Conservation (phyloP, 2,797 vertebrate species). For the Taenioides sp. region DNA sequence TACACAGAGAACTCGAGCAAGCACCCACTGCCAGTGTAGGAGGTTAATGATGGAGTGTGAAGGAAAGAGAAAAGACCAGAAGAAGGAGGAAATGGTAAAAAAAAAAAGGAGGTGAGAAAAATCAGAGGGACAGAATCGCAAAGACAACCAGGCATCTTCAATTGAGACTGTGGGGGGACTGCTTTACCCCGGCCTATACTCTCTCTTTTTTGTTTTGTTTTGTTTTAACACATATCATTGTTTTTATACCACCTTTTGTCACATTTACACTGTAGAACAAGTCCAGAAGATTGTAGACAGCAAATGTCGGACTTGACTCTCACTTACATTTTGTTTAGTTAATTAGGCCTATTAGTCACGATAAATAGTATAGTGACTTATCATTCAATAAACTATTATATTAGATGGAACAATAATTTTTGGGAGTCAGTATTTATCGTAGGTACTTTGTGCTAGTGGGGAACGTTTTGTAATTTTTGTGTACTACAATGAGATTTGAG, state of each 20-base stretch:
- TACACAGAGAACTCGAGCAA: constrained; percentile 65
- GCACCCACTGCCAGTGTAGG: constrained; percentile 73
- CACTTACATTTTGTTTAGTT: neutral
- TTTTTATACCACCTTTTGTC: neutral
- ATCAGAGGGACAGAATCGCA: constrained; percentile 19
- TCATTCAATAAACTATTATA: no score
- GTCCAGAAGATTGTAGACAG: no score
- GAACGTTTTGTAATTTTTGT: no score
- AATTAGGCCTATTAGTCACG: no score
- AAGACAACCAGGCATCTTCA: constrained; percentile 4
- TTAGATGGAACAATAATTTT: no score
- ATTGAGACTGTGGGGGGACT: constrained; percentile 3
- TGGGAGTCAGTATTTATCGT: no score
- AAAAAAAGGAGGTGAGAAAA: constrained; percentile 17
- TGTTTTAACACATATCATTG: neutral
- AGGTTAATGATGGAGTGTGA: constrained; percentile 75
- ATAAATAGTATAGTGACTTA: no score
- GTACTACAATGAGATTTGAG: no score
- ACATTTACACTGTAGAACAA: no score
- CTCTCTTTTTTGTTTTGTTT: neutral
- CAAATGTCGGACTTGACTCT: neutral
- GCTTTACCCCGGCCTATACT: neutral
- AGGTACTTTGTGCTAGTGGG: no score
- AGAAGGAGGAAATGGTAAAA: constrained; percentile 11
- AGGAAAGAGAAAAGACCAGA: constrained; percentile 39